Base-by-base conservation (phyloP, 1,140 invertebrate species). In the Zaprionus ornatus region DNA sequence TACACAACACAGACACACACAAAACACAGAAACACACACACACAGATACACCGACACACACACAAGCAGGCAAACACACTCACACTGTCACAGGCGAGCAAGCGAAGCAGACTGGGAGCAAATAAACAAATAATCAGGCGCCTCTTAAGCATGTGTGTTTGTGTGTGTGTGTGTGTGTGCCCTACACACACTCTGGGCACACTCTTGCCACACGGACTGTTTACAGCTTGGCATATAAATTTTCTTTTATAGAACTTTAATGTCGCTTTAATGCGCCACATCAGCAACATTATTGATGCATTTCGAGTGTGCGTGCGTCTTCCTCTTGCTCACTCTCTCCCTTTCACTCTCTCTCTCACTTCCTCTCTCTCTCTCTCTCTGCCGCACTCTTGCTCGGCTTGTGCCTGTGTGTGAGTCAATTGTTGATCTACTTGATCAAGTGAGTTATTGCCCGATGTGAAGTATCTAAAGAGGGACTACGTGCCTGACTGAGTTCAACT, bases 121-220 rank as follows among this genome's bases (percentile, higher is more conserved):
- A 74, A 86, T 79, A 85, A 85, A 76, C 82, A 85, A 85, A 79
- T 82, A 86, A 86, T 82, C 79, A 86, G 67, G 48, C 67, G 75
- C 23, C 64, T 37, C 27, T 67, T 52, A 21, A 60, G 61, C 52
- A 17, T 55, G 23, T 54, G 23, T 63, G 37, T 23, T 35, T 15
- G 19, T 56, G 25, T 37, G 19, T 57, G 40, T 55, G 12, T 57
- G 40, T 29, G 23, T 54, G 55, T 54, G 54, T 65, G 42, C 17
- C 37, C 21, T 40, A 55, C 48, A 42, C 50, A 21, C 45, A 65
- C 68, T 57, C 60, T 32, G 29, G 29, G 35, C 19, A 61, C 35
- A 40, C 32, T 25, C 45, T 21, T 42, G n/a, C 56, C 19, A 21
- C 62, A 45, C 13, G 37, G 25, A 42, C 67, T 45, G 57, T 82